These are phyloP conservation scores for Bujurquina vittata DNA, from an alignment of 2,113 vertebrate genomes.

Conservation along the genomic window DNA sequence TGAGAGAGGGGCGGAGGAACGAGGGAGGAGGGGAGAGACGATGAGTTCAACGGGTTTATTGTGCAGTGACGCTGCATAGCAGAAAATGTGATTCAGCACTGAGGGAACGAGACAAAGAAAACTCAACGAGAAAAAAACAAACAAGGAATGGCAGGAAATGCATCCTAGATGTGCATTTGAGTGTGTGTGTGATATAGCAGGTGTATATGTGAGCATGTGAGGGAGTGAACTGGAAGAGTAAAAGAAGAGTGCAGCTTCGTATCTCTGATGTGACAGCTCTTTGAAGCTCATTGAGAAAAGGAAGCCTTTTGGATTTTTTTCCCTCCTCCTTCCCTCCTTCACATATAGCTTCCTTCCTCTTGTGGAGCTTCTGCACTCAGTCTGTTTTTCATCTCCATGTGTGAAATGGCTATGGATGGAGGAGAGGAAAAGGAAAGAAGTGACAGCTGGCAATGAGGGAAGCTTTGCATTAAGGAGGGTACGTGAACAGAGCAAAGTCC, in stretches of 20 bases:
- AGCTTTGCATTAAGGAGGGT: background rate
- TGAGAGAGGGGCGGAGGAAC: constrained; percentile 6
- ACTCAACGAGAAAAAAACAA: background rate
- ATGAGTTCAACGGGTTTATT: constrained; percentile 56
- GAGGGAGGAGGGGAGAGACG: constrained; percentile 11
- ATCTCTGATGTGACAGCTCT: constrained; percentile 48
- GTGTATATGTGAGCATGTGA: constrained; percentile 1
- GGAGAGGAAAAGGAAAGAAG: constrained; percentile 19
- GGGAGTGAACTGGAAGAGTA: background rate
- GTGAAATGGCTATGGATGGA: constrained; percentile 15
- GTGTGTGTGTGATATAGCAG: constrained; percentile 10
- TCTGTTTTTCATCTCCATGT: constrained; percentile 8
- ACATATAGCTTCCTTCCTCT: constrained; percentile 7
- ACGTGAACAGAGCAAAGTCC: background rate
- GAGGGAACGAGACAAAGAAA: constrained; percentile 13
- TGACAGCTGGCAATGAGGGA: constrained; percentile 42
- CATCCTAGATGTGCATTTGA: constrained; percentile 18
- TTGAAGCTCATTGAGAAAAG: constrained; percentile 62
- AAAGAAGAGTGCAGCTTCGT: constrained; percentile 12
- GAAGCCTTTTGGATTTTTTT: constrained; percentile 7
- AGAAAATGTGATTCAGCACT: constrained; percentile 48
- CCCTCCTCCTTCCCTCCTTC: background rate
- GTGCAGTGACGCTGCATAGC: constrained; percentile 13
- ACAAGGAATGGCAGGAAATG: constrained; percentile 16
- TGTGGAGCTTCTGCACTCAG: background rate